Conservation (phyloP, 2,797 vertebrate species). For the Varecia variegata region DNA sequence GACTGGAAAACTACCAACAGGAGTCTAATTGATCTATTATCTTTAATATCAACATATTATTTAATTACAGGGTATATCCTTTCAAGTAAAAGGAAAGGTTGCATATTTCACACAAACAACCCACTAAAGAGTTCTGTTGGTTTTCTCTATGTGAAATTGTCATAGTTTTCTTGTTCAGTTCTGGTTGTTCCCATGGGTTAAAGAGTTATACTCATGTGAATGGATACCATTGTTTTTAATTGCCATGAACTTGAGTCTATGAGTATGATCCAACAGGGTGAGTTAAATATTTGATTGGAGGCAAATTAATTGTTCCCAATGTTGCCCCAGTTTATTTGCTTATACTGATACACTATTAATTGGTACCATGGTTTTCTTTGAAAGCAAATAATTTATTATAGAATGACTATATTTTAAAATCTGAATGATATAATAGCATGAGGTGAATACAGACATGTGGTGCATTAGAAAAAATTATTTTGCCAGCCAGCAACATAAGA, state of each 20-base stretch:
- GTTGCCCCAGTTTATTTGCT: neutral
- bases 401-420: constrained; percentile 34
- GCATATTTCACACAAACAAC: neutral
- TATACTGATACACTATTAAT: neutral
- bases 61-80: neutral
- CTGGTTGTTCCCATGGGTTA: neutral
- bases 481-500: neutral
- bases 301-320: neutral
- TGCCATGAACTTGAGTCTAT: neutral
- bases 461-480: neutral
- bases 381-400: constrained; percentile 30
- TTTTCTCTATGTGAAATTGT: neutral
- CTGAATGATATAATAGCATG: neutral
- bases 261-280: neutral
- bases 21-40: neutral
- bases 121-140: neutral
- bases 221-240: neutral
- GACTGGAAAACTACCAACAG: neutral
- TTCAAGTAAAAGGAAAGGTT: neutral
- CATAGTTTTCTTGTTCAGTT: neutral
- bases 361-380: neutral
- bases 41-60: neutral
- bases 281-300: neutral
- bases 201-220: neutral
- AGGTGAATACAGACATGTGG: neutral